A percentile compares a stretch with the other conserved stretches of the same genome.
phyloP scores from a whole-genome alignment of 2,113 vertebrate species.

The Tychaedon coryphoeus region DNA sequence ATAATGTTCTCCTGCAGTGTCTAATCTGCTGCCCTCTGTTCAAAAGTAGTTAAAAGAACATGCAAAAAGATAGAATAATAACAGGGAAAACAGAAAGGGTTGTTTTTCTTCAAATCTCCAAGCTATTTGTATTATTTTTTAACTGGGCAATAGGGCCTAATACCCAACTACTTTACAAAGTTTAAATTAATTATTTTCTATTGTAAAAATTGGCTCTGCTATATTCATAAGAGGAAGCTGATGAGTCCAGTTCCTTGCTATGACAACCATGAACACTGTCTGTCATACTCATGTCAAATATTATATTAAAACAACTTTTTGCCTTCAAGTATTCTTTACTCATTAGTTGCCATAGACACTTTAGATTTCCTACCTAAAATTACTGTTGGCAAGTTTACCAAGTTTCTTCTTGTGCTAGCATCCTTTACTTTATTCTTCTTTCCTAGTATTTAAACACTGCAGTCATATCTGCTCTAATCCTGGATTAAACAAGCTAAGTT shows the following conservation, averaged over 20 bases:
- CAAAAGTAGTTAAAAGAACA: not conserved
- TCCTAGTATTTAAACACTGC: not conserved
- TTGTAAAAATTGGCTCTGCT: not conserved
- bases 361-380: slow-evolving; percentile 22
- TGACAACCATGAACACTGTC: slow-evolving; percentile 1
- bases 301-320: slow-evolving; percentile 18
- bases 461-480: not conserved
- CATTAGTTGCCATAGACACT: slow-evolving; percentile 25
- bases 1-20: not conserved
- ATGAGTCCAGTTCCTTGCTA: slow-evolving; percentile 14
- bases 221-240: not conserved
- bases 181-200: not conserved
- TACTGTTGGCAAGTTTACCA: not conserved
- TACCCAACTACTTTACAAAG: not conserved
- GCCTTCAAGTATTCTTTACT: slow-evolving; percentile 6
- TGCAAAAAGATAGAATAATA: not conserved
- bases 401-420: not conserved
- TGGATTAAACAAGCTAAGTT: not conserved
- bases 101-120: not conserved
- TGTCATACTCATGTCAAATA: not conserved
- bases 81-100: not conserved
- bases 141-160: not conserved
- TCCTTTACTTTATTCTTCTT: not conserved
- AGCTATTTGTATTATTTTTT: not conserved
- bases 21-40: not conserved